phyloP scores from a whole-genome alignment of 2,888 invertebrate species.

The Steinernema scapterisci region DNA sequence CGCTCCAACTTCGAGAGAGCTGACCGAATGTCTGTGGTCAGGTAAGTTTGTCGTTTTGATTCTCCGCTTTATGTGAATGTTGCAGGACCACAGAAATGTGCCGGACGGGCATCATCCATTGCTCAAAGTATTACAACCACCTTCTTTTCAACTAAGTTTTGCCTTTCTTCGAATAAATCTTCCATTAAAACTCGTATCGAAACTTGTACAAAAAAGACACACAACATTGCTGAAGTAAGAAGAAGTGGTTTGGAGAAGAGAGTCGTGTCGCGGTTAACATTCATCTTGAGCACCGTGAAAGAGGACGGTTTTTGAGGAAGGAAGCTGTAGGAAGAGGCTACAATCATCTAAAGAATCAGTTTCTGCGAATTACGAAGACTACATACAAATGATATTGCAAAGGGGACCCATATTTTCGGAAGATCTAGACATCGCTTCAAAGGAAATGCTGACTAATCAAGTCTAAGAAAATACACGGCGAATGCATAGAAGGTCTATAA shows the following conservation, averaged over 20 bases:
- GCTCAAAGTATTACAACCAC: constrained; percentile 89
- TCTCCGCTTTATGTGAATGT: constrained; percentile 1
- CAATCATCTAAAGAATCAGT: not conserved
- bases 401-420: too few relatives aligned
- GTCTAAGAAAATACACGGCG: not conserved
- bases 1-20: constrained; percentile 99
- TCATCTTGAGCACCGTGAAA: too few relatives aligned
- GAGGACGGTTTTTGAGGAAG: too few relatives aligned
- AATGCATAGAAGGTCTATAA: constrained; percentile 10
- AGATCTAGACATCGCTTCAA: too few relatives aligned
- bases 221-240: not conserved
- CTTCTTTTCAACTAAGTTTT: constrained; percentile 83
- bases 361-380: not conserved
- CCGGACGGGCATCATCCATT: constrained; percentile 88
- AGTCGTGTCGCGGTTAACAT: too few relatives aligned
- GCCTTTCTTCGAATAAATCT: not conserved
- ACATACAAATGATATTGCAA: not conserved
- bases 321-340: not conserved
- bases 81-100: constrained; percentile 89
- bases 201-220: not conserved
- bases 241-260: too few relatives aligned
- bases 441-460: not conserved
- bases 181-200: not conserved
- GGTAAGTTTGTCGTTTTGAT: constrained; percentile 39
- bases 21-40: constrained; percentile 90